These are phyloP conservation scores for Nannospalax galili DNA, from an alignment of 2,113 vertebrate genomes.

Conservation along the genomic window DNA sequence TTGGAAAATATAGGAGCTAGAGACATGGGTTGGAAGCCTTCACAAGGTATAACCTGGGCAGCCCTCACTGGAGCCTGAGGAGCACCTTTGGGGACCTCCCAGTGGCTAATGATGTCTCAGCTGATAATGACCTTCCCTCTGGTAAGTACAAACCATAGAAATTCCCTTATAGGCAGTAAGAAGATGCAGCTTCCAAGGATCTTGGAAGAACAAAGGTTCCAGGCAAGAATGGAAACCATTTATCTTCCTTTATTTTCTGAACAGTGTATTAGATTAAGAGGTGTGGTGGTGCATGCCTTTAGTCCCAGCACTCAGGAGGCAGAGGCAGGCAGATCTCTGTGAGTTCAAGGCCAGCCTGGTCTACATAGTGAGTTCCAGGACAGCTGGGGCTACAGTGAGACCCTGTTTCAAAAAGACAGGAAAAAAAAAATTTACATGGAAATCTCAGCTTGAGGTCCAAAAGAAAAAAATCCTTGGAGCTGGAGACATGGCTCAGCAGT, in stretches of 20 bases:
- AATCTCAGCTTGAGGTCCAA: constrained; percentile 79
- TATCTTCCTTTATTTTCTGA: constrained; percentile 43
- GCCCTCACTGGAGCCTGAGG: not conserved
- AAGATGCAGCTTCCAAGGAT: not conserved
- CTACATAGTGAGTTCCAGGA: too few species aligned
- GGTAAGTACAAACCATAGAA: not conserved
- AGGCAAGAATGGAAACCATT: not conserved
- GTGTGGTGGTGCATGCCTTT: constrained; percentile 62
- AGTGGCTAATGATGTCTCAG: not conserved
- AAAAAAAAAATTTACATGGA: constrained; percentile 66
- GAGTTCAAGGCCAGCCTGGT: too few species aligned
- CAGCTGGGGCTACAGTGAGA: too few species aligned
- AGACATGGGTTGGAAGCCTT: not conserved
- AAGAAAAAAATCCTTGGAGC: constrained; percentile 67
- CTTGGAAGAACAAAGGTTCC: not conserved
- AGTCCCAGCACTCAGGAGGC: too few species aligned
- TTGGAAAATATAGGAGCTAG: not conserved
- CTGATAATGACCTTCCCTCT: not conserved
- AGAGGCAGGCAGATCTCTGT: too few species aligned
- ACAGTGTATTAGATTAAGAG: constrained; percentile 79
- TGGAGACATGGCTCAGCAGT: too few species aligned
- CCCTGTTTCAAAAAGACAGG: too few species aligned
- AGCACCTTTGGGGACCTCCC: not conserved
- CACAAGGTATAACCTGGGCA: not conserved
- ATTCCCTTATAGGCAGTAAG: not conserved